Evolutionary conservation across 2,888 invertebrate species (phyloP), one percentile per base, ranked within the genome.

Genomic region (Zaprionus lineosus): DNA sequence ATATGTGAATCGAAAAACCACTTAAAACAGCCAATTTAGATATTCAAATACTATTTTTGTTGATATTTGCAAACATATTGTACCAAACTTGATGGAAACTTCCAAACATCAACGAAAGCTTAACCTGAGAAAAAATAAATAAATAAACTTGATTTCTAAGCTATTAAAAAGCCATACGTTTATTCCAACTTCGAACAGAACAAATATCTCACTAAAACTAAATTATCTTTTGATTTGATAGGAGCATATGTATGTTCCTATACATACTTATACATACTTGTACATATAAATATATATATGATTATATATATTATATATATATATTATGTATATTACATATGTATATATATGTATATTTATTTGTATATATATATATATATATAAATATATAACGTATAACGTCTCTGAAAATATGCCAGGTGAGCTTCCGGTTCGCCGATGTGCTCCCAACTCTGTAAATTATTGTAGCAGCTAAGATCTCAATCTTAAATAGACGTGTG

Each of bases 361-460:
- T 43, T 28, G 11, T 19, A 15, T 24, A 29, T 34, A 19, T 31
- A 1, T 3, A 29, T 4, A 24, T 24, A 1, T 16, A 26, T 29
- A 9, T 28, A 12, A 24, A 28, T 21, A 19, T 15, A 11, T 4
- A 29, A 37, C 33, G 9, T 56, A 55, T 37, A 59, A 57, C 51
- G 56, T 52, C 63, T 43, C 14, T 9, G 26, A 40, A 24, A 24
- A 44, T 37, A 46, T 36, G 41, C 39, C n/a, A 26, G n/a, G 15
- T 24, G n/a, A n/a, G n/a, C n/a, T n/a, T n/a, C n/a, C n/a, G n/a
- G n/a, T n/a, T n/a, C n/a, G n/a, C n/a, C n/a, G n/a, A n/a, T n/a
- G n/a, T n/a, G n/a, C 29, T 28, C 12, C 21, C 55, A 29, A n/a
- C n/a, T n/a, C n/a, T 75, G 78, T 75, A 82, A 26, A 75, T 74